Evolutionary conservation across 2,113 vertebrate species (phyloP).

Genomic region (Labeo rohita): DNA sequence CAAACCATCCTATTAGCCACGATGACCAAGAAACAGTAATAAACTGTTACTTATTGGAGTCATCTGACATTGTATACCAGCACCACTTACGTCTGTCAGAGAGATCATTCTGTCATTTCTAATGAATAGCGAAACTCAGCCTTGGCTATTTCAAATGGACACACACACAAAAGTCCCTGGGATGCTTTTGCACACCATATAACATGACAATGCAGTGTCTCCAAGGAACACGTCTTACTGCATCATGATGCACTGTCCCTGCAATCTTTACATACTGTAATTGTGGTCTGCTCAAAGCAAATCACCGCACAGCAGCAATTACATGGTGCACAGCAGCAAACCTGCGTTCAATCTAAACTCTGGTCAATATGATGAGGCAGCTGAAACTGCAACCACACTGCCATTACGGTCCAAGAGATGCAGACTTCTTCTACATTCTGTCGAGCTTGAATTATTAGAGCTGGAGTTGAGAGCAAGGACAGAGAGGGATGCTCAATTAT

Average conservation of each 20-base stretch:
- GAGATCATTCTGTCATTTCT: conserved; percentile 15
- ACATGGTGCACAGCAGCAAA: conserved; percentile 39
- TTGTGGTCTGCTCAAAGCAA: conserved; percentile 23
- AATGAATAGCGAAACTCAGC: neutral
- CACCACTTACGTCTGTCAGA: conserved; percentile 18
- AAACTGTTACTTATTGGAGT: conserved; percentile 40
- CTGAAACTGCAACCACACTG: conserved; percentile 37
- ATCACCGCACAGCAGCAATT: conserved; percentile 39
- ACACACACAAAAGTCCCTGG: conserved; percentile 15
- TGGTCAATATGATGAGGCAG: conserved; percentile 46
- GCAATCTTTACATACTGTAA: conserved; percentile 28
- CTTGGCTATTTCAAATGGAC: conserved; percentile 9
- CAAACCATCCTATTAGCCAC: neutral
- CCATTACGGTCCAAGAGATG: neutral
- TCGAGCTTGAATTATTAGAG: neutral
- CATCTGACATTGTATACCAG: conserved; percentile 33
- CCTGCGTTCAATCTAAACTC: conserved; percentile 37
- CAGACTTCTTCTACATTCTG: neutral
- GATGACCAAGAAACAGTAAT: conserved; percentile 20
- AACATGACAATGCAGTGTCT: conserved; percentile 20
- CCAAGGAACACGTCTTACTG: conserved; percentile 2
- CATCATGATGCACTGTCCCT: conserved; percentile 33
- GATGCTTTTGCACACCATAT: conserved; percentile 7
- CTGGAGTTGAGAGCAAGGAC: neutral
- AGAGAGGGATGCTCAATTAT: conserved; percentile 14